Evolutionary conservation across 2,888 invertebrate species (phyloP), one percentile per base, ranked within the genome.

Genomic region (Cantharis rufa): DNA sequence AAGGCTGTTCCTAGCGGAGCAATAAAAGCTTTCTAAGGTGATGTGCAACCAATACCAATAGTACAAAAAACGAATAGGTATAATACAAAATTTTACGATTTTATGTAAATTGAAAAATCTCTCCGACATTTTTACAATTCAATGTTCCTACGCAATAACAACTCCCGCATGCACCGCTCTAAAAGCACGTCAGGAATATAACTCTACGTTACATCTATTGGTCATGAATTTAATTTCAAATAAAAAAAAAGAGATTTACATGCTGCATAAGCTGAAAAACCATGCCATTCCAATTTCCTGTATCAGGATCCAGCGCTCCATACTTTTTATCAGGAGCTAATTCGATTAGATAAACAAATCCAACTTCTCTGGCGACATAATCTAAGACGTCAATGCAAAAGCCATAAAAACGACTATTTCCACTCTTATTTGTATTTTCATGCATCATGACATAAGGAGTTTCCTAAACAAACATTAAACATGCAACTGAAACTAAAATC

Each of bases 301-400:
- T 91, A 79, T 88, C 88, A n/a, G 91, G 91, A 84, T 92, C 90
- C 80, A 88, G 89, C 68, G 91, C 92, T 62, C 92, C 92, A 85
- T 92, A 92, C 85, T 93, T 93, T 80, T 91, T 88, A 87, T 94
- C 94, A 3, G 93, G 93, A 28, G 93, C 93, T 80, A 93, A 88
- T 84, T 93, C 92, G 83, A 94, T 87, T 76, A 92, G 91, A 86
- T 93, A 94, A 82, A 92, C 91, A 87, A 94, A 94, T 69, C 93
- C 93, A 61, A 93, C 91, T 84, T 91, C 91, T 78, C 87, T 88
- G 77, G 92, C 91, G 82, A 93, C 91, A 83, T 90, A 90, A 86
- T 90, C 90, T 83, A 93, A 89, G 82, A 94, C 88, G 88, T 94
- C 94, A 84, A 94, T 93, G 88, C 93, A 93, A 89, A 93, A 94